A percentile compares a stretch with the other conserved stretches of the same genome.
Conservation (phyloP, 2,113 vertebrate species). For the Trinectes maculatus region DNA sequence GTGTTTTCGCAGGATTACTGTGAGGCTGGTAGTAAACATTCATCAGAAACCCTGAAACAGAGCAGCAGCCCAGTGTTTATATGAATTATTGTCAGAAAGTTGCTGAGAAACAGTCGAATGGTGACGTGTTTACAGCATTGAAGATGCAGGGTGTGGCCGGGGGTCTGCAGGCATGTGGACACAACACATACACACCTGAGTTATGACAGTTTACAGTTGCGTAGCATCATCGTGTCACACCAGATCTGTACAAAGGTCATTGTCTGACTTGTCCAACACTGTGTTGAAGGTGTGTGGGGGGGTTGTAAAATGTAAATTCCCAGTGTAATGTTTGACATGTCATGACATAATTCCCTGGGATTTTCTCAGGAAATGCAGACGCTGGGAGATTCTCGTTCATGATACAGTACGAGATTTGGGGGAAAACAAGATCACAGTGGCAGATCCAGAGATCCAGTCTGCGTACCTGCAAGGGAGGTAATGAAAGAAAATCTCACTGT, state of each 20-base stretch:
- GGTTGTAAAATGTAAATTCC: neutral
- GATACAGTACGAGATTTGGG: too few species aligned
- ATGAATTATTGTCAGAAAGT: neutral
- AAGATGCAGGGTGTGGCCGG: constrained; percentile 3
- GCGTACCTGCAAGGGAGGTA: constrained; percentile 21
- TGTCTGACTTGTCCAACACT: neutral
- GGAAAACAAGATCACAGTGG: too few species aligned
- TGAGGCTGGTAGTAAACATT: neutral
- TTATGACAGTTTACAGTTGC: neutral
- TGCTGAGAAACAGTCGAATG: neutral
- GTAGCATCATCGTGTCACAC: neutral
- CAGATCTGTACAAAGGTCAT: neutral
- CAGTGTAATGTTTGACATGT: constrained; percentile 1
- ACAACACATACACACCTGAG: neutral
- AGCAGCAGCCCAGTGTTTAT: neutral
- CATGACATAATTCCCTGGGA: constrained; percentile 6
- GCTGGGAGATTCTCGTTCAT: neutral
- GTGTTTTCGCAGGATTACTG: constrained; percentile 21
- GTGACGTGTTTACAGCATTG: neutral
- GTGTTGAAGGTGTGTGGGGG: too few species aligned
- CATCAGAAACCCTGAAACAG: too few species aligned
- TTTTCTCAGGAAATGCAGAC: constrained; percentile 20
- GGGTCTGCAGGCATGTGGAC: neutral
- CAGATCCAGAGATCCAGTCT: neutral
- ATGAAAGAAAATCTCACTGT: neutral